Evolutionary conservation across 2,113 vertebrate species (phyloP).

Genomic region (Saguinus midas): DNA sequence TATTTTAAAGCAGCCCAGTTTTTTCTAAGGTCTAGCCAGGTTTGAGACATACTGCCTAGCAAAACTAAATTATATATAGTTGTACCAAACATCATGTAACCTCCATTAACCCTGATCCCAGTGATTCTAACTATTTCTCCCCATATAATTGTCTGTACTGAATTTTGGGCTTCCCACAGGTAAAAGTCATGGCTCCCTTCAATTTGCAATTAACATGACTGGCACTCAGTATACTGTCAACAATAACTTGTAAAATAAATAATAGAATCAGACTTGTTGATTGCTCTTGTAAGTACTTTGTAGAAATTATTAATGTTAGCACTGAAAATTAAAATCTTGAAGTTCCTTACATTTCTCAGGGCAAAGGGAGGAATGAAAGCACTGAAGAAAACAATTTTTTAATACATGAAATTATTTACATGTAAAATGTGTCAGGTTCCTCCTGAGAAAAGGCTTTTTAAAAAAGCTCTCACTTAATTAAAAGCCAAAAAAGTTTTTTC

Average conservation of each 20-base stretch:
- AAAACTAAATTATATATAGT: not conserved
- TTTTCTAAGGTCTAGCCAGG: not conserved
- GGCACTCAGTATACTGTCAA: not conserved
- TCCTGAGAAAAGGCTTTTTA: not conserved
- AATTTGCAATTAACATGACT: not conserved
- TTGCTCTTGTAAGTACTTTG: not conserved
- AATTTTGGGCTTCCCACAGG: not conserved
- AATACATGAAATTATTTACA: not conserved
- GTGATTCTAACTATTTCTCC: not conserved
- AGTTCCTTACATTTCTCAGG: not conserved
- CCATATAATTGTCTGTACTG: not conserved
- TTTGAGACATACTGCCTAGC: not conserved
- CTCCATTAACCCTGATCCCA: not conserved
- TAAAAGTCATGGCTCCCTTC: not conserved
- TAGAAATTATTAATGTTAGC: not conserved
- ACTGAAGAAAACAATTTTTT: not conserved
- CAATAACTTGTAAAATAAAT: slow-evolving; percentile 16
- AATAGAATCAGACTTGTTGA: not conserved
- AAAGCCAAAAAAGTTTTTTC: not conserved
- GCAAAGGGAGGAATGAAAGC: not conserved
- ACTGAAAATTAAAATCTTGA: not conserved
- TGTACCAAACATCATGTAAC: not conserved
- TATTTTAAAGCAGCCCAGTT: not conserved
- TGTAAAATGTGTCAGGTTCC: not conserved
- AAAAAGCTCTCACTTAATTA: not conserved